Evolutionary conservation across 2,888 invertebrate species (phyloP), one percentile per base, ranked within the genome.

Genomic region (Oscheius sp.): DNA sequence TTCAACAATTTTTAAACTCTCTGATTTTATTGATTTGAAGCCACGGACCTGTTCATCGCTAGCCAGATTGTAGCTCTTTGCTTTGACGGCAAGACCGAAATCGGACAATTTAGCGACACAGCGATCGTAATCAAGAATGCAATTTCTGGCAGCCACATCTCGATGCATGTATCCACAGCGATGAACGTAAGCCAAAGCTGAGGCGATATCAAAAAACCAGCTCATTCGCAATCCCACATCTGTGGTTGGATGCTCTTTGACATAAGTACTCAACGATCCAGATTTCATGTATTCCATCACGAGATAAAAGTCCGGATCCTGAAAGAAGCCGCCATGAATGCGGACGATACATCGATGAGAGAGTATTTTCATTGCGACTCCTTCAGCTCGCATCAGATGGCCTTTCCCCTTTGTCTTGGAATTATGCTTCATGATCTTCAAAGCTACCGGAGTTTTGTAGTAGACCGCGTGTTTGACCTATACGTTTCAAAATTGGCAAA

Each of bases 41-140:
- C n/a, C n/a, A n/a, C n/a, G n/a, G n/a, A 42, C 42, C 42, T 42
- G 42, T 42, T 42, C 42, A n/a, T n/a, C n/a, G n/a, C n/a, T n/a
- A n/a, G n/a, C n/a, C n/a, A n/a, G n/a, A n/a, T n/a, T n/a, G n/a
- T n/a, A n/a, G n/a, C n/a, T n/a, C n/a, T n/a, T n/a, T n/a, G n/a
- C n/a, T n/a, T n/a, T n/a, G n/a, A n/a, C n/a, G n/a, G n/a, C n/a
- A 3, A 76, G 46, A 15, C 77, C 77, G 45, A 77, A 77, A 29
- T 77, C 77, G 1, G 73, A 72, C 27, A 77, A 72, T 61, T 75
- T 74, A 17, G 74, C 53, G 27, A 50, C 29, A n/a, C 33, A 37
- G 15, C 33, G 17, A 23, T 61, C 69, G 6, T 4, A 3, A 12
- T 42, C 42, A 15, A 69, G 27, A 10, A 69, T 61, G 37, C 69